Evolutionary conservation across 64 coral and sea anemone species (phyloP).

Genomic region (Pocillopora damicornis): DNA sequence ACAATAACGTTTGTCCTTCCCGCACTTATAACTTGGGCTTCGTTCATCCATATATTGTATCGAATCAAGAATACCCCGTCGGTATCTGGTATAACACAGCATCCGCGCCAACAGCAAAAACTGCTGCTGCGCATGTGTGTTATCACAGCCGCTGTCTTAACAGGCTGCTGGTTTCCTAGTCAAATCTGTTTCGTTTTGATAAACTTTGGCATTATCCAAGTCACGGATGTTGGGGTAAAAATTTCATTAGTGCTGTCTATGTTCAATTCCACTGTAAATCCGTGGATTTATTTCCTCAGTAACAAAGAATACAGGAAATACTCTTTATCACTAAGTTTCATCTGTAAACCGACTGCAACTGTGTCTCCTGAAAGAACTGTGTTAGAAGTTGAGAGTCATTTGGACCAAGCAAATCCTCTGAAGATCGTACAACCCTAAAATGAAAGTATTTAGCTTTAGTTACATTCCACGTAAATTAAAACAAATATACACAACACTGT

Average conservation of each 20-base stretch:
- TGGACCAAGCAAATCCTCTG: not conserved
- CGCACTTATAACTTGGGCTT: not conserved
- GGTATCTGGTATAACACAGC: not conserved
- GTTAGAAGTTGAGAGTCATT: not conserved
- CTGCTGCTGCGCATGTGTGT: constrained; percentile 2
- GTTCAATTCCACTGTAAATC: not conserved
- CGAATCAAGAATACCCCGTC: not conserved
- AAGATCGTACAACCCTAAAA: not conserved
- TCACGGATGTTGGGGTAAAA: not conserved
- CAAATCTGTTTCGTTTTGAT: not conserved
- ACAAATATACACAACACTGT: too few species aligned
- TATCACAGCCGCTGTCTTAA: not conserved
- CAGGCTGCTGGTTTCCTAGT: not conserved
- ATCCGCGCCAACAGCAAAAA: not conserved
- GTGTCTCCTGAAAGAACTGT: not conserved
- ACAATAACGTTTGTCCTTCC: not conserved
- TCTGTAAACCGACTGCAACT: not conserved
- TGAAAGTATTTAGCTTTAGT: too few species aligned
- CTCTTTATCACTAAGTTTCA: not conserved
- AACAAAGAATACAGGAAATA: constrained; percentile 1
- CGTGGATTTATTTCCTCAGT: constrained; percentile 10
- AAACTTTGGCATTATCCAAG: not conserved
- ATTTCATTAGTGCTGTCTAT: not conserved
- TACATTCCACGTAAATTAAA: too few species aligned
- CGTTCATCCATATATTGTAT: constrained; percentile 1